Evolutionary conservation across 2,113 vertebrate species (phyloP).

Genomic region (Phoenicopterus ruber): DNA sequence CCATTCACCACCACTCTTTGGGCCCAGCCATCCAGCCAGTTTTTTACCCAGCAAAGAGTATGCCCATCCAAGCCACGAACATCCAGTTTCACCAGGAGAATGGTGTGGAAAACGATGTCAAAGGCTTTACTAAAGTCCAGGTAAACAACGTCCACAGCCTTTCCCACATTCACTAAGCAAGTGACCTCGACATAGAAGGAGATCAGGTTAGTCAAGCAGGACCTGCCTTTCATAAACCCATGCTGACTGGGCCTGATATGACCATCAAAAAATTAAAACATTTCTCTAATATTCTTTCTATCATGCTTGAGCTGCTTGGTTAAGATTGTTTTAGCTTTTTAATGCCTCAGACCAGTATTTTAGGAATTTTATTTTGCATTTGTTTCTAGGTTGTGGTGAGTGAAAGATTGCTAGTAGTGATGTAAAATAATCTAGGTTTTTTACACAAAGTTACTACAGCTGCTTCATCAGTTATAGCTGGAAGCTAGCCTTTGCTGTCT

Average conservation of each 20-base stretch:
- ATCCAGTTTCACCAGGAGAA: neutral
- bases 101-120: too few species aligned
- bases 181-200: too few species aligned
- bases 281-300: neutral
- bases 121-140: too few species aligned
- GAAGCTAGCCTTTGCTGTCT: neutral
- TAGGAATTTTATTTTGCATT: neutral
- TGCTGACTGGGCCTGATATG: neutral
- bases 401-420: neutral
- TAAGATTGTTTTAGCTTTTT: neutral
- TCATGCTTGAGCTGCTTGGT: neutral
- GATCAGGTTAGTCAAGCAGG: too few species aligned
- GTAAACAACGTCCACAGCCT: too few species aligned
- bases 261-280: neutral
- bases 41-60: neutral
- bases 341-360: neutral
- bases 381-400: neutral
- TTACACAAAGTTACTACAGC: neutral
- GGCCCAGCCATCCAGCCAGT: too few species aligned
- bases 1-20: neutral
- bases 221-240: too few species aligned
- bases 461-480: neutral
- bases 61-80: accelerated
- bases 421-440: neutral
- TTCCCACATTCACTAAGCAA: too few species aligned